Conservation (phyloP, 1,140 invertebrate species). For the Megalopta genalis region DNA sequence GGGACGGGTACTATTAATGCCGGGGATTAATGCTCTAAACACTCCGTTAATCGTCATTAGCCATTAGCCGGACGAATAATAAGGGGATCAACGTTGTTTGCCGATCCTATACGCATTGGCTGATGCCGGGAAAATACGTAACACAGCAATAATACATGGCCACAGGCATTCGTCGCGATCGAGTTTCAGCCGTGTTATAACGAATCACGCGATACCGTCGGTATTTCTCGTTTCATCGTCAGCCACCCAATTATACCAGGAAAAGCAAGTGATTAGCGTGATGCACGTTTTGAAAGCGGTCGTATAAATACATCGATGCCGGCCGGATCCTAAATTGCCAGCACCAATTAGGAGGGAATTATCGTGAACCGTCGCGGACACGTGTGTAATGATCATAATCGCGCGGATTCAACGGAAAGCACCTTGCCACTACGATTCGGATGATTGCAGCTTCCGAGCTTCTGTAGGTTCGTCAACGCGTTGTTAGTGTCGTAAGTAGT, state of each 20-base stretch:
- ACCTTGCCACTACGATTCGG: neutral
- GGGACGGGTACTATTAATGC: conserved; percentile 53
- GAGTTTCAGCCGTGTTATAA: conserved; percentile 37
- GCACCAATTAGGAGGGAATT: conserved; percentile 14
- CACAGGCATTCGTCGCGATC: conserved; percentile 14
- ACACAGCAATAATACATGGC: conserved; percentile 29
- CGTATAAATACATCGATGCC: neutral
- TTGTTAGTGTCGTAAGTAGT: neutral
- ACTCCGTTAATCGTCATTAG: conserved; percentile 69
- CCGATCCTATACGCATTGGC: conserved; percentile 47
- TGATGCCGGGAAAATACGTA: conserved; percentile 30
- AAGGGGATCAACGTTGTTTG: conserved; percentile 59
- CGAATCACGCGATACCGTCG: conserved; percentile 36
- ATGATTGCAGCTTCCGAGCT: neutral
- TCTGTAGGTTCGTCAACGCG: neutral
- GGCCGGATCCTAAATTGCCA: conserved; percentile 2
- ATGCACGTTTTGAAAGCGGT: conserved; percentile 8
- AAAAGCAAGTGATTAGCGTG: conserved; percentile 4
- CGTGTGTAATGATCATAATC: neutral
- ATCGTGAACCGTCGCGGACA: neutral
- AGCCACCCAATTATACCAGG: neutral
- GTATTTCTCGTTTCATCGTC: conserved; percentile 10
- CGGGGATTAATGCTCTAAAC: conserved; percentile 64
- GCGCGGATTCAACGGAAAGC: neutral
- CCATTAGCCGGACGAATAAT: conserved; percentile 55